A percentile compares a stretch with the other conserved stretches of the same genome.
These are phyloP conservation scores for Apodemia mormo DNA, from an alignment of 2,888 invertebrate genomes.

Conservation along the genomic window DNA sequence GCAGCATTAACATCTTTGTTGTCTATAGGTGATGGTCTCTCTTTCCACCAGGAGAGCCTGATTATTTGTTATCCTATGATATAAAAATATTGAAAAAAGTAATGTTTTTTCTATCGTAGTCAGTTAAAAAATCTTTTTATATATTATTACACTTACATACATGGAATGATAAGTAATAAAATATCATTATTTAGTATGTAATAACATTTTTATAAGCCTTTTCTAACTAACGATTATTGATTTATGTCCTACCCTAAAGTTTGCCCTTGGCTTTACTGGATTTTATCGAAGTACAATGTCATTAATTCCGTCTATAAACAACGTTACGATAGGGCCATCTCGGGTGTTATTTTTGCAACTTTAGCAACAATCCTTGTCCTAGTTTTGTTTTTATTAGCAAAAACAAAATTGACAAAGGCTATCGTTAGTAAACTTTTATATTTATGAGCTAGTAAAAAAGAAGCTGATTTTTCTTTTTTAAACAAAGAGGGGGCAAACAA, in stretches of 20 bases:
- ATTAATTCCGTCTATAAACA: not conserved
- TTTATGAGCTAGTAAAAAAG: not conserved
- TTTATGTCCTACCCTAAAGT: not conserved
- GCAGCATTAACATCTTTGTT: no score
- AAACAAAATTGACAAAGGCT: not conserved
- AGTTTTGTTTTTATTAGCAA: not conserved
- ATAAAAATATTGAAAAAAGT: no score
- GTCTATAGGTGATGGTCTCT: no score
- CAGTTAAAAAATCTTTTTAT: no score
- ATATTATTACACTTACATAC: no score
- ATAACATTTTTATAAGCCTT: not conserved
- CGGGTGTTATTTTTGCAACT: slow-evolving; percentile 1
- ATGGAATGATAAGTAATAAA: not conserved
- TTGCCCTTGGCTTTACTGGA: not conserved
- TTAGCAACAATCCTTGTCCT: not conserved
- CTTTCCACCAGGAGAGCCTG: no score
- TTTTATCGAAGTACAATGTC: slow-evolving; percentile 1
- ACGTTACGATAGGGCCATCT: not conserved
- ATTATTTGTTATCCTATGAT: no score
- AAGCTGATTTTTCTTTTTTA: no score
- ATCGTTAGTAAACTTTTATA: not conserved
- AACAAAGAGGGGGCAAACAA: no score
- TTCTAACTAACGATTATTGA: not conserved
- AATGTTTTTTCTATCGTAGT: no score
- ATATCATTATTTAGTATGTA: not conserved